Evolutionary conservation across 2,113 vertebrate genomes (phyloP).

Genomic region (Fregetta grallaria): DNA sequence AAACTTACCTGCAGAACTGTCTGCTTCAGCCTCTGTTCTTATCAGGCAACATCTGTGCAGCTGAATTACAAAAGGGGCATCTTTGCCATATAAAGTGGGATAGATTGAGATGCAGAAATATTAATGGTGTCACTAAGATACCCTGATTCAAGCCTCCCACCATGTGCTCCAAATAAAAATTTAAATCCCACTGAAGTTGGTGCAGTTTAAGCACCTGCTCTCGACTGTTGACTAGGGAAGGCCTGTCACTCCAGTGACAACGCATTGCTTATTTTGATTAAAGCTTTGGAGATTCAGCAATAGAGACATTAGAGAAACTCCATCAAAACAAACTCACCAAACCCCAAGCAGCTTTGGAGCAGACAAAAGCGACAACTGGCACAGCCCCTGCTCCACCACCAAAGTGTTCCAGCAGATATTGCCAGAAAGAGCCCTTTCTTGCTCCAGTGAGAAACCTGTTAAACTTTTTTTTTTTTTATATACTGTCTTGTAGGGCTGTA

Average conservation of each 20-base stretch:
- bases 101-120: background rate
- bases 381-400: fast-evolving
- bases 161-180: background rate
- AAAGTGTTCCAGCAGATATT: fast-evolving
- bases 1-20: background rate
- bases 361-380: background rate
- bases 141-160: background rate
- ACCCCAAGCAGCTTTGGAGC: background rate
- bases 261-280: background rate
- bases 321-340: background rate
- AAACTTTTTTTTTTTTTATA: too few species aligned
- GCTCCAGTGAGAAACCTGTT: background rate
- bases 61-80: background rate
- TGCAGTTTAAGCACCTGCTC: background rate
- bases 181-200: background rate
- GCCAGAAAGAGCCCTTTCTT: background rate
- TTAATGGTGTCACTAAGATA: background rate
- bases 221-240: background rate
- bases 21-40: background rate
- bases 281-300: background rate
- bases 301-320: background rate
- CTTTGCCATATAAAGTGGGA: background rate
- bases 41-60: background rate
- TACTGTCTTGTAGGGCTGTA: background rate
- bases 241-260: background rate